These are phyloP conservation scores for Charaxes varanes DNA, from an alignment of 1,140 invertebrate genomes.

Conservation along the genomic window DNA sequence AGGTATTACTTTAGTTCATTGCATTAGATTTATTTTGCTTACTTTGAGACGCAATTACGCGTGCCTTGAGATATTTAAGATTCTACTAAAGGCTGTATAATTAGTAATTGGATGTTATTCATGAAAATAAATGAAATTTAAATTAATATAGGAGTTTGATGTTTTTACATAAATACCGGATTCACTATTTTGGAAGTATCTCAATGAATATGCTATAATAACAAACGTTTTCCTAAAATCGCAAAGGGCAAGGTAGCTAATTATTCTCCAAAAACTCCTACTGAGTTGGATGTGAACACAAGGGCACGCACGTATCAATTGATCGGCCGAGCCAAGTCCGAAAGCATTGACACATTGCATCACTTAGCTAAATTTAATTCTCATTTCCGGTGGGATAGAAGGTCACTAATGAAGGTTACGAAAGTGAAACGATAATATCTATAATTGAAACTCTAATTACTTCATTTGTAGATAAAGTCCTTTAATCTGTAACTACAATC, in stretches of 20 bases:
- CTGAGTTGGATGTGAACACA: conserved; percentile 3
- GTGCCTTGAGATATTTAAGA: no score
- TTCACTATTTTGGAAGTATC: no score
- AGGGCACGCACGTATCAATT: neutral
- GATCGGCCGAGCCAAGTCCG: conserved; percentile 9
- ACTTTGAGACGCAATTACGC: no score
- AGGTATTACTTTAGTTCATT: no score
- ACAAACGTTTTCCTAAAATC: neutral
- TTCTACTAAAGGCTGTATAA: no score
- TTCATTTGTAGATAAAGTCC: conserved; percentile 3
- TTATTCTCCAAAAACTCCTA: no score
- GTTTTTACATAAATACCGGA: no score
- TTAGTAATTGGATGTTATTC: no score
- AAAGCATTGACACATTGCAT: conserved; percentile 21
- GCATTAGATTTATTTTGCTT: no score
- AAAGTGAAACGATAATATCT: conserved; percentile 34
- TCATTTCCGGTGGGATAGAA: conserved; percentile 25
- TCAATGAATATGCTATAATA: no score
- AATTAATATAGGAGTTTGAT: no score
- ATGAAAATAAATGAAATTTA: no score
- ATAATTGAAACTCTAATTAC: conserved; percentile 38
- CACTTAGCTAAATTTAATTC: conserved; percentile 18
- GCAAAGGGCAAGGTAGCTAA: neutral
- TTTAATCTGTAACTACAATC: conserved; percentile 4
- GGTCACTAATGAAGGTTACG: conserved; percentile 37